Conservation (phyloP, 1,140 invertebrate genomes). For the Rhopalosiphum maidis region DNA sequence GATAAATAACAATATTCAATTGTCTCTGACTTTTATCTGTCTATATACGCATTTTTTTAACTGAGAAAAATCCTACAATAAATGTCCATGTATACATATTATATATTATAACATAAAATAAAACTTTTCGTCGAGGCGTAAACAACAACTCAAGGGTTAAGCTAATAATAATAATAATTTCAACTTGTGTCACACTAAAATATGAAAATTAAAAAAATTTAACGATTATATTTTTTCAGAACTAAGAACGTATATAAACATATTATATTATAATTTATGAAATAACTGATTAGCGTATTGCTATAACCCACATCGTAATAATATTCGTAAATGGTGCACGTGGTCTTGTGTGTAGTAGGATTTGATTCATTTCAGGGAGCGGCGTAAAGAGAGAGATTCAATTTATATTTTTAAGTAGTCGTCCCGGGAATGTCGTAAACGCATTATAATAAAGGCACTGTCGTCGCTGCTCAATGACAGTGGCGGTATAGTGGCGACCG, state of each 20-base stretch:
- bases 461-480: background rate
- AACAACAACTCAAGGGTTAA: too few species aligned
- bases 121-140: too few species aligned
- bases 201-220: too few species aligned
- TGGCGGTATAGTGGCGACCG: background rate
- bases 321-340: background rate
- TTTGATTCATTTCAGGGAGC: background rate
- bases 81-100: too few species aligned
- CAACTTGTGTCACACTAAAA: too few species aligned
- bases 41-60: too few species aligned
- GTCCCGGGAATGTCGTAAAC: background rate
- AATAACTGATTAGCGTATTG: background rate
- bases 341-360: background rate
- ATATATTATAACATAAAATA: too few species aligned
- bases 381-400: background rate
- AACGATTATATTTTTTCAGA: background rate
- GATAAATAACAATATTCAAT: too few species aligned
- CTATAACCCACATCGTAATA: background rate
- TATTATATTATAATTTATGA: background rate
- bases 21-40: too few species aligned
- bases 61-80: too few species aligned
- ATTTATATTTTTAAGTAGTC: conserved; percentile 19
- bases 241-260: background rate
- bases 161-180: too few species aligned
- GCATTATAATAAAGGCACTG: background rate